Base-by-base conservation (phyloP, 2,888 invertebrate genomes). In the Ecdyonurus torrentis region DNA sequence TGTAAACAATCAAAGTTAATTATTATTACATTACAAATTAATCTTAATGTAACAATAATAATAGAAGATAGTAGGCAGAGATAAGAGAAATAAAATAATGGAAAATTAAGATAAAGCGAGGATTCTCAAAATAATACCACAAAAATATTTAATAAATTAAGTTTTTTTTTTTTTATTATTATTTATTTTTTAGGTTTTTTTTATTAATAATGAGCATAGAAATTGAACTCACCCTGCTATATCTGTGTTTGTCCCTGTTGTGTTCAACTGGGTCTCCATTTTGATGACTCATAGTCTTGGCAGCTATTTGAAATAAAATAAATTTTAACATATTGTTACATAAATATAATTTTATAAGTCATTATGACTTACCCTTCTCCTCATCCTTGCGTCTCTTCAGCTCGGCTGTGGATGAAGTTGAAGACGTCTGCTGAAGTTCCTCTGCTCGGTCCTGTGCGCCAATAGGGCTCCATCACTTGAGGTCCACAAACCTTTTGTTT, bases 381-480 rank as follows among this genome's bases (percentile, higher is more conserved):
- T 90, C 89, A 68, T 90, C 90, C 68, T 90, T 84, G 63, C 90
- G 79, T 67, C 89, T 78, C 72, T 90, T 90, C 71, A 87, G 84
- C 73, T 90, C 90, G 59, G 81, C 76, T 52, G 73, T 72, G 50
- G 80, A 72, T 25, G 80, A 73, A 0, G 82, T 55, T 7, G n/a
- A 5, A 5, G 55, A 7, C 55, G 20, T 18, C 55, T n/a, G n/a
- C 7, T 5, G 7, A 2, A 60, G 77, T 71, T 90, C 90, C 64
- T 89, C 89, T 22, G 82, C 76, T 69, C 89, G 82, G 72, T 89
- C 89, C 87, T 64, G 59, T 1, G 53, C 37, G 37, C 20, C 23
- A 52, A 15, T 25, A n/a, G 55, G 25, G 58, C 50, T 18, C 5
- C 59, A 23, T 37, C 37, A 37, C 37, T 37, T 15, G 7, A 37